Base-by-base conservation (phyloP, 2,888 invertebrate species). In the Drosophila mercatorum region DNA sequence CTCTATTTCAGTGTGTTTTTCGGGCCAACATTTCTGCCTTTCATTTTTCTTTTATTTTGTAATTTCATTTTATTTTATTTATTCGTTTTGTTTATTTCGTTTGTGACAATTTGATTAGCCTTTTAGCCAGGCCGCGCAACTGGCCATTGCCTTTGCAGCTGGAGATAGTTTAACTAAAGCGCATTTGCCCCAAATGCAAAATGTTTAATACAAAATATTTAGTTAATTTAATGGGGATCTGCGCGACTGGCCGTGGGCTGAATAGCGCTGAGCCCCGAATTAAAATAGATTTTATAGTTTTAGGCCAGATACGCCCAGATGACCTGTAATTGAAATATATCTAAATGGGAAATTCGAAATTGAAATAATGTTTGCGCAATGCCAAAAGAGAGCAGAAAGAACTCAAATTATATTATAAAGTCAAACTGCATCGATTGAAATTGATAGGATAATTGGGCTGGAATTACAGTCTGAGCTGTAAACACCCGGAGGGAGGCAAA, bases 91-190 rank as follows among this genome's bases (percentile, higher is more conserved):
- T 22, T 34, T 51, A 34, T 52, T 38, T 52, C 12, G 22, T 2
- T 14, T 38, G 63, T 64, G 52, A 55, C 69, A 72, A 77, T 78
- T 78, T 59, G 66, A 80, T 80, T 78, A 77, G 69, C 63, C 53
- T 60, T 76, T 61, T 60, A 43, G 47, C 64, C 57, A n/a, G 66
- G 34, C 47, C 59, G 26, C 47, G 38, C 17, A 31, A 31, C 43
- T 43, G 28, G 62, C 36, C 41, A 61, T 52, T 34, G 43, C 56
- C 60, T 57, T 53, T 36, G 55, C 22, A 22, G n/a, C 7, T 8
- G 62, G 41, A 59, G 51, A 65, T 59, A 65, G 51, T 73, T 65
- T 36, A 41, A 56, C 55, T 31, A 41, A 56, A 56, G 31, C 41
- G 17, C 55, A 31, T 51, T 51, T 51, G 17, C n/a, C 34, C 6